Conservation (phyloP, 2,888 invertebrate species). For the Erynnis tages region DNA sequence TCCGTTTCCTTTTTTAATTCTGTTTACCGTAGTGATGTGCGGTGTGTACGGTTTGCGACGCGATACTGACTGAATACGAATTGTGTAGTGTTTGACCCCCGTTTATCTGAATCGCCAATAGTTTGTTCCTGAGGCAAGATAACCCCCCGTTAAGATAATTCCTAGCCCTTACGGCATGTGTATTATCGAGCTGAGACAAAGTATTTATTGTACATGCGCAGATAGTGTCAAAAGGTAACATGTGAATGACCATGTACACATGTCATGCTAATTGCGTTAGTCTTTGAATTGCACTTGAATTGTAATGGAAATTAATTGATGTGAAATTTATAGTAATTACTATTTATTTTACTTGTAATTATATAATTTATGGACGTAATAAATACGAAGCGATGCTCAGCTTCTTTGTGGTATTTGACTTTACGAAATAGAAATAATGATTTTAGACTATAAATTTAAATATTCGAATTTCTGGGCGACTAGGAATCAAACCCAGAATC, state of each 20-base stretch:
- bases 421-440: too few relatives aligned
- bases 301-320: too few relatives aligned
- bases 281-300: too few relatives aligned
- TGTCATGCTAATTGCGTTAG: background rate
- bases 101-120: conserved; percentile 28
- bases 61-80: conserved; percentile 30
- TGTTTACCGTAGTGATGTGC: conserved; percentile 15
- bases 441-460: too few relatives aligned
- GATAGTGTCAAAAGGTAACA: background rate
- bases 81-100: conserved; percentile 18
- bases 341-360: too few relatives aligned
- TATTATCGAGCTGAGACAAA: background rate
- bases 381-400: too few relatives aligned
- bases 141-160: conserved; percentile 18
- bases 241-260: background rate
- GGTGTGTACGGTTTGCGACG: conserved; percentile 38
- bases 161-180: background rate
- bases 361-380: too few relatives aligned
- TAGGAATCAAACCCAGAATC: too few relatives aligned
- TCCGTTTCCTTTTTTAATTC: background rate
- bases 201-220: background rate
- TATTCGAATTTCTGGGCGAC: too few relatives aligned
- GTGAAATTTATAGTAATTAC: too few relatives aligned
- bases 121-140: conserved; percentile 13
- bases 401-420: too few relatives aligned